Percentiles rank a stretch among this genome's conserved stretches.
Conservation (phyloP, 1,140 invertebrate species). For the Macrosteles quadrilineatus region DNA sequence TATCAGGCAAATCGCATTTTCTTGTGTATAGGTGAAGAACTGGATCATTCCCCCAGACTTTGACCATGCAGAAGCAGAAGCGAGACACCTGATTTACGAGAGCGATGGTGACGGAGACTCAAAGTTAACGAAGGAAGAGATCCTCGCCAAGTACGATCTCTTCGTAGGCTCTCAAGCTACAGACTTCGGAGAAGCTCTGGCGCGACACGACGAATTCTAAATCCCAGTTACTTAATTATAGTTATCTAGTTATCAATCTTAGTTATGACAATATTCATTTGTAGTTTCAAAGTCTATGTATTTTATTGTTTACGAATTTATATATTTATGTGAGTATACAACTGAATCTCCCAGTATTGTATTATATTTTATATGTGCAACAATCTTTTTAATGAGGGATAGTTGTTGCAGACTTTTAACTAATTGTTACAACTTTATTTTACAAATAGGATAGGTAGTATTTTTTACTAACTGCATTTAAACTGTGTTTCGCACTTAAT, state of each 20-base stretch:
- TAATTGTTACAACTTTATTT: no score
- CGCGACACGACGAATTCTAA: slow-evolving; percentile 93
- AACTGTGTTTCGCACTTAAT: no score
- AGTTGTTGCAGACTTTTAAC: background rate
- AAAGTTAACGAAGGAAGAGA: slow-evolving; percentile 87
- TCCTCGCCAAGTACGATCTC: slow-evolving; percentile 93
- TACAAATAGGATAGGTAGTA: no score
- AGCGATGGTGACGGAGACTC: slow-evolving; percentile 91
- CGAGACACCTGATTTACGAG: slow-evolving; percentile 93
- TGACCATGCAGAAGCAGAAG: slow-evolving; percentile 95
- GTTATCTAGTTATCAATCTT: background rate
- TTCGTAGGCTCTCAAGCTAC: slow-evolving; percentile 99
- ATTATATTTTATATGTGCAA: background rate
- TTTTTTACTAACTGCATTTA: no score
- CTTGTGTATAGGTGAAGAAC: slow-evolving; percentile 71
- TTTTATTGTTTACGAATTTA: background rate
- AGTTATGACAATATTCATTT: background rate
- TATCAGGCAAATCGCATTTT: no score
- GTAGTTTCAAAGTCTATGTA: no score
- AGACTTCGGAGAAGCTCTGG: slow-evolving; percentile 95
- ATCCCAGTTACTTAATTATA: background rate
- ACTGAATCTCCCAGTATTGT: background rate
- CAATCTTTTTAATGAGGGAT: background rate
- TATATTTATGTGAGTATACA: background rate
- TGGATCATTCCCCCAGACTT: slow-evolving; percentile 98